phyloP scores from a whole-genome alignment of 1,140 invertebrate species.

The Drosophila aff. region DNA sequence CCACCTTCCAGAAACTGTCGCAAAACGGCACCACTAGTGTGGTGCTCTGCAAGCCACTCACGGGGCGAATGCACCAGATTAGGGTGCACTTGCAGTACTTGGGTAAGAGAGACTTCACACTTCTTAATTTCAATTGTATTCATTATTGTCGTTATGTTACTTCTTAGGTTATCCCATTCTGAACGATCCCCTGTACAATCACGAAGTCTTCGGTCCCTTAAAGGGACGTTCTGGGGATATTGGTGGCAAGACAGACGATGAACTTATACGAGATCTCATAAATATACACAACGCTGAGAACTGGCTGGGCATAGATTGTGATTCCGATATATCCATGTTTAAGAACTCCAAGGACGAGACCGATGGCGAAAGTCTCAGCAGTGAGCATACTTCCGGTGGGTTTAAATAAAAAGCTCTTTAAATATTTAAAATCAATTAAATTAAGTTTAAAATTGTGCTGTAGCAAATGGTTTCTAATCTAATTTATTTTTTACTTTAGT shows the following conservation, averaged over 20 bases:
- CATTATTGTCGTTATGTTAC: background rate
- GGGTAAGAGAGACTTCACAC: slow-evolving; percentile 29
- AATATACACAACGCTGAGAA: slow-evolving; percentile 97
- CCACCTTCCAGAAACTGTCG: slow-evolving; percentile 95
- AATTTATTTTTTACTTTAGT: slow-evolving; percentile 37
- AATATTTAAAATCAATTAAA: background rate
- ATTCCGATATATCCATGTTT: slow-evolving; percentile 93
- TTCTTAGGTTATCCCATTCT: slow-evolving; percentile 89
- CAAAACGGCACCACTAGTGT: slow-evolving; percentile 96
- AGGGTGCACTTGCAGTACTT: slow-evolving; percentile 97
- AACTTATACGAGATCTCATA: slow-evolving; percentile 94
- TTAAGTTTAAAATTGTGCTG: background rate
- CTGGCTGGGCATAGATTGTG: slow-evolving; percentile 96
- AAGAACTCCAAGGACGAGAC: slow-evolving; percentile 88
- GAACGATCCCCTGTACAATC: slow-evolving; percentile 98
- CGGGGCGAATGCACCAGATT: slow-evolving; percentile 99
- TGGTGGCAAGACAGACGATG: slow-evolving; percentile 95
- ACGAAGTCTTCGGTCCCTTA: slow-evolving; percentile 94
- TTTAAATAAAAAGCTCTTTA: background rate
- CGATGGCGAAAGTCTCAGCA: slow-evolving; percentile 78
- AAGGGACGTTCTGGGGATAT: slow-evolving; percentile 96
- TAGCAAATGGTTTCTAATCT: too few species aligned
- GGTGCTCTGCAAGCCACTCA: slow-evolving; percentile 96
- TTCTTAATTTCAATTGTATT: too few species aligned
- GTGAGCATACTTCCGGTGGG: slow-evolving; percentile 73